These are phyloP conservation scores for Orius laevigatus DNA, from an alignment of 1,140 invertebrate species.

Conservation along the genomic window DNA sequence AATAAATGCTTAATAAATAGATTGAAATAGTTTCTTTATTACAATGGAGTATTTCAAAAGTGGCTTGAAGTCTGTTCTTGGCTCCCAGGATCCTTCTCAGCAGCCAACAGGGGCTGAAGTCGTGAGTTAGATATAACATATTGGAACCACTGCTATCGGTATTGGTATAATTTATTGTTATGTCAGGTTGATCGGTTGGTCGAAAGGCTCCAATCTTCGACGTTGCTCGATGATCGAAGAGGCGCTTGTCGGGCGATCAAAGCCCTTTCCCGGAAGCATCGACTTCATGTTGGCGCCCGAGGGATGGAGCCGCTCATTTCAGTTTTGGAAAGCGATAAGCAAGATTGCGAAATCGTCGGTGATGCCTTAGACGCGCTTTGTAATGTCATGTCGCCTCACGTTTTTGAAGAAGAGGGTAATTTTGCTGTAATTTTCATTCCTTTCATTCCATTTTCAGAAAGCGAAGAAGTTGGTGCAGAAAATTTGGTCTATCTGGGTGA, in stretches of 20 bases:
- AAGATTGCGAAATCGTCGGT: constrained; percentile 80
- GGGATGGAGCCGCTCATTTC: constrained; percentile 77
- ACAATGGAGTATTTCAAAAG: constrained; percentile 75
- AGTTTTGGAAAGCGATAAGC: constrained; percentile 60
- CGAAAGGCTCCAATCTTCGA: constrained; percentile 81
- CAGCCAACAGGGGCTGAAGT: constrained; percentile 67
- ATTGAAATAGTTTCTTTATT: neutral
- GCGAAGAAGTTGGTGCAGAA: constrained; percentile 30
- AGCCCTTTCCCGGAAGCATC: constrained; percentile 80
- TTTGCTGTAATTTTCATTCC: neutral
- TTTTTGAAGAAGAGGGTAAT: constrained; percentile 65
- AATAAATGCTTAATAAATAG: neutral
- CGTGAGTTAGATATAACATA: constrained; percentile 35
- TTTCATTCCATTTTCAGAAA: constrained; percentile 21
- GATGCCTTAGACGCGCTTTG: constrained; percentile 83
- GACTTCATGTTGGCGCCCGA: constrained; percentile 89
- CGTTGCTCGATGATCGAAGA: constrained; percentile 79
- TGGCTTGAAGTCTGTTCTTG: constrained; percentile 74
- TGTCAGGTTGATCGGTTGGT: constrained; percentile 78
- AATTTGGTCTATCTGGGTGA: constrained; percentile 45
- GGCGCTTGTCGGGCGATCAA: constrained; percentile 93
- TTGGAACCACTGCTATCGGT: too few species aligned
- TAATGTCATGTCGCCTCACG: constrained; percentile 73
- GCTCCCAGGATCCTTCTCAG: constrained; percentile 52
- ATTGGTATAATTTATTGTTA: neutral